Evolutionary conservation across 2,888 invertebrate species (phyloP), one percentile per base, ranked within the genome.

Genomic region (Tipula confusa): DNA sequence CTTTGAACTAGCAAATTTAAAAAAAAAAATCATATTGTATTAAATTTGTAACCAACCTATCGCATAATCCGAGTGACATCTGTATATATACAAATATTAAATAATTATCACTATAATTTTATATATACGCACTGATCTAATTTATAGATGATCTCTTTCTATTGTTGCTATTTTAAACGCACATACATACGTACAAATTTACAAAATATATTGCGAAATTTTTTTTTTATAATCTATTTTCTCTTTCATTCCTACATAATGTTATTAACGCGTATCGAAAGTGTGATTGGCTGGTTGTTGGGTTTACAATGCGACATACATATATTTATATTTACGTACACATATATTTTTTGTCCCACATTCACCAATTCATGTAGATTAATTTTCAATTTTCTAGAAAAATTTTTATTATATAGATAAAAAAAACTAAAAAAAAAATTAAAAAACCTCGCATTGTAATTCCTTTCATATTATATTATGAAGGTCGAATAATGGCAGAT

Each of bases 401-500:
- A 64, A 9, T 64, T 64, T 9, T 24, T 64, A 24, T 64, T 24
- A 4, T 64, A 24, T 64, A 64, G 64, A 64, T 64, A 64, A 48
- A 48, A 18, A 4, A 15, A 18, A 64, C 24, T 24, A 48, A 48
- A 18, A 4, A 15, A 18, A 48, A 48, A 38, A 36, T 1, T 0
- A 29, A 15, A 36, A 33, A 31, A 82, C 82, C 18, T 82, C 33
- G 82, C 33, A 82, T 82, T 82, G 82, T 82, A 82, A 24, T 82
- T 18, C 82, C 80, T 80, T 80, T 31, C 29, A 80, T 80, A 82
- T 80, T 82, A 36, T 36, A 18, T 33, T 33, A 33, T 87, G 87
- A 88, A 88, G 88, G 88, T 87, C 87, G 87, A 87, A 87, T 86
- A 87, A 86, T 86, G 87, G 87, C 85, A 86, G 86, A 87, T 86